Base-by-base conservation (phyloP, 2,888 invertebrate genomes). In the Dromius quadrimaculatus region DNA sequence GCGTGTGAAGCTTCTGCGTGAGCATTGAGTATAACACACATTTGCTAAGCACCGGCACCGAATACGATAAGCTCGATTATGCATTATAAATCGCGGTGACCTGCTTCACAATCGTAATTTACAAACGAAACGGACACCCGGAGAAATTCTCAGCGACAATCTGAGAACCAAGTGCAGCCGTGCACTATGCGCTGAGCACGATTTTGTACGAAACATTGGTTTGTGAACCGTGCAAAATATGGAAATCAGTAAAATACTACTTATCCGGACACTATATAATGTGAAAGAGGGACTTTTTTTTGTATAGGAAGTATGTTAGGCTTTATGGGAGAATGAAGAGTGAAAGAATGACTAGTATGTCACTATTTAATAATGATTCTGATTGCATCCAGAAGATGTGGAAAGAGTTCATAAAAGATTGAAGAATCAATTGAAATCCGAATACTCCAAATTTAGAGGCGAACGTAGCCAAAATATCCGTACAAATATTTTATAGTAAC, bases 11-110 rank as follows among this genome's bases (percentile, higher is more conserved):
- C n/a, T 2, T 11, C 50, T 54, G 50, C 50, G 50, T 54, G 50
- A 11, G 28, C 13, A 23, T 13, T 13, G 2, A 28, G 28, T 28
- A 54, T 54, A 54, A 54, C 50, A 54, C 13, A 41, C 41, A 23
- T 28, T 8, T 8, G 8, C 3, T 8, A 28, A 28, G 4, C 8
- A 15, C 23, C 28, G 28, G n/a, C n/a, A 74, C n/a, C 23, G 71
- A 77, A 28, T 54, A 28, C 23, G 50, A 54, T 77, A 77, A 76
- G 74, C 72, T 47, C 62, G 74, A 73, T 76, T 77, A 76, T 76
- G 75, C 75, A 75, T 76, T 76, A 76, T 78, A 77, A 78, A 78
- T 77, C 74, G 75, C 72, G 65, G 69, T 76, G 78, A 77, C 78
- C 78, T 73, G 76, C 75, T 76, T 77, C 57, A 61, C 59, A 75